Conservation (phyloP, 2,797 vertebrate species). For the Neostethus bicornis region DNA sequence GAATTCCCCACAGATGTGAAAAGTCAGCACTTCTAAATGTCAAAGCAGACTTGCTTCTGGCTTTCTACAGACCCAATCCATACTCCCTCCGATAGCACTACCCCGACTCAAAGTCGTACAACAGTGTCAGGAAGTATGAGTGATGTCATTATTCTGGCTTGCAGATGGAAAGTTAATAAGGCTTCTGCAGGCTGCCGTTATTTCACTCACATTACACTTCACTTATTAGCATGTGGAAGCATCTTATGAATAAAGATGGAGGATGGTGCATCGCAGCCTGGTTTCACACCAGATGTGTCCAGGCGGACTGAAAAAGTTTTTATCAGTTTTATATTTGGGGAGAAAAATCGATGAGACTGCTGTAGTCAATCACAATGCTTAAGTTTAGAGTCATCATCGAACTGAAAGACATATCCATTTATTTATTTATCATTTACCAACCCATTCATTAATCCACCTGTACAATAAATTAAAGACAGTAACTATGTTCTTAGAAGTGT, state of each 20-base stretch:
- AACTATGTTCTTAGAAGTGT: too few species aligned
- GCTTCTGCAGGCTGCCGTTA: conserved; percentile 33
- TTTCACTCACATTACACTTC: conserved; percentile 31
- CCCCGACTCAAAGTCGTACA: conserved; percentile 12
- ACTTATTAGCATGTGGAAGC: conserved; percentile 33
- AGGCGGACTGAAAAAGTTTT: too few species aligned
- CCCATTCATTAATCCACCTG: too few species aligned
- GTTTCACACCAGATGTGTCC: too few species aligned
- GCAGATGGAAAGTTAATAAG: conserved; percentile 25
- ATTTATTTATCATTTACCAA: too few species aligned
- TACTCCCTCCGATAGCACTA: too few species aligned
- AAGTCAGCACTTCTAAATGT: conserved; percentile 58
- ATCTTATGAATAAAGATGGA: conserved; percentile 31
- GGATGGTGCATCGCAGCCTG: conserved; percentile 17
- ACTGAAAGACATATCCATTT: too few species aligned
- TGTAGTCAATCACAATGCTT: too few species aligned
- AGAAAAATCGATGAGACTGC: too few species aligned
- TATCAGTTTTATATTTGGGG: too few species aligned
- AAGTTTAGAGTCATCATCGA: too few species aligned
- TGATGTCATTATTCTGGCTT: conserved; percentile 22
- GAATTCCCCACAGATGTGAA: conserved; percentile 33
- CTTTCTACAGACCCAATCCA: conserved; percentile 35
- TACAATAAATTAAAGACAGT: too few species aligned
- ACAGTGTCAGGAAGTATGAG: conserved; percentile 37
- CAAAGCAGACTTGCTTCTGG: conserved; percentile 30